Evolutionary conservation across 2,113 vertebrate genomes (phyloP).

Genomic region (Glareola pratincola): DNA sequence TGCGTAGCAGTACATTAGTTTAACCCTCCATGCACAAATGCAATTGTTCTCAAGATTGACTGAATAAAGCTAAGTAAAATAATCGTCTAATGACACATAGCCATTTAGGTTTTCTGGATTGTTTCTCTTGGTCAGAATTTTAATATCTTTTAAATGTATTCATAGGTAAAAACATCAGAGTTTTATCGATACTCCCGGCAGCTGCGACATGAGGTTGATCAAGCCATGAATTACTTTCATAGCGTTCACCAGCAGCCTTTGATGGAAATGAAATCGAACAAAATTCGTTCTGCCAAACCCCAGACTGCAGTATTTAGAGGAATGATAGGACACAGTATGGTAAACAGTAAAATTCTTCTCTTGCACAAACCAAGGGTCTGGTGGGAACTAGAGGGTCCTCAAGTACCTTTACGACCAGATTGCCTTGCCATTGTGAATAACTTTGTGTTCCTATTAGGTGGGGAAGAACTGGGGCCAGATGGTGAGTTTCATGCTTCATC

Average conservation of each 20-base stretch:
- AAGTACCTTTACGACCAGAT: constrained; percentile 94
- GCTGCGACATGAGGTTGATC: constrained; percentile 93
- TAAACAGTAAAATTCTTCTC: constrained; percentile 98
- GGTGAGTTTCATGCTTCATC: constrained; percentile 98
- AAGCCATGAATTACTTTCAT: constrained; percentile 96
- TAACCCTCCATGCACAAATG: neutral
- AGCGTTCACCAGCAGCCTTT: constrained; percentile 94
- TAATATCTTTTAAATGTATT: constrained; percentile 74
- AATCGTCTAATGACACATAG: neutral
- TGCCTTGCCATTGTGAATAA: constrained; percentile 97
- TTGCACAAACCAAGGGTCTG: constrained; percentile 96
- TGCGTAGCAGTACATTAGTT: neutral
- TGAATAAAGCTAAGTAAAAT: neutral
- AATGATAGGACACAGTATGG: constrained; percentile 99
- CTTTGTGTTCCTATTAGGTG: constrained; percentile 95
- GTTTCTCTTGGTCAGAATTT: constrained; percentile 59
- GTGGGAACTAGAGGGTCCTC: constrained; percentile 98
- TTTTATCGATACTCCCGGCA: constrained; percentile 97
- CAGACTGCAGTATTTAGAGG: constrained; percentile 97
- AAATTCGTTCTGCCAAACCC: constrained; percentile 92
- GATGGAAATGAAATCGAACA: constrained; percentile 91
- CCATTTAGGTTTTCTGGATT: constrained; percentile 50
- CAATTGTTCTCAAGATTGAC: neutral
- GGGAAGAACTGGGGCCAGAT: constrained; percentile 95
- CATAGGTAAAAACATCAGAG: constrained; percentile 97